Conservation (phyloP, 2,113 vertebrate genomes). For the Salvelinus namaycush region DNA sequence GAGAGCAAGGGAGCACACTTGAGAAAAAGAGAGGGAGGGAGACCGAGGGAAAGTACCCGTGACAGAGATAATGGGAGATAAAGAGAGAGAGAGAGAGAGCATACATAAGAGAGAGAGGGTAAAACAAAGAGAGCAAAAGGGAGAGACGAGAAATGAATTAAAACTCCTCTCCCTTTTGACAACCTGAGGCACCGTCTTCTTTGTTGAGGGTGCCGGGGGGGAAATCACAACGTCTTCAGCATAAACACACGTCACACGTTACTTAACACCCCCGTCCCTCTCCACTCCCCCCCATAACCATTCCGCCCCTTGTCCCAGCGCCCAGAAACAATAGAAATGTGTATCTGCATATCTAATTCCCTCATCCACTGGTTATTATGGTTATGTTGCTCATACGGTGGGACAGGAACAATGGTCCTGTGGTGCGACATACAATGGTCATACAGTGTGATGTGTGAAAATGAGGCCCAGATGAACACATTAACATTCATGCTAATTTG, state of each 20-base stretch:
- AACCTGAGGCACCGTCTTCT: constrained; percentile 10
- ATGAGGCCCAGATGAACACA: too few relatives aligned
- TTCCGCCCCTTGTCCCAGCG: constrained; percentile 21
- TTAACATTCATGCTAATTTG: too few relatives aligned
- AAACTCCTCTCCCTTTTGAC: constrained; percentile 26
- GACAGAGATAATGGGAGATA: neutral
- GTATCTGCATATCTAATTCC: constrained; percentile 46
- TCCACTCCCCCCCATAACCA: neutral
- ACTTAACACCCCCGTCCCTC: constrained; percentile 47
- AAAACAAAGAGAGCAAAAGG: constrained; percentile 54
- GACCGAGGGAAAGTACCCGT: neutral
- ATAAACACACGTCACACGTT: constrained; percentile 42
- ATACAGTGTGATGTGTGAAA: too few relatives aligned
- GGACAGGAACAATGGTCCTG: too few relatives aligned
- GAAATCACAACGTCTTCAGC: constrained; percentile 7
- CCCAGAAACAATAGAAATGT: constrained; percentile 60
- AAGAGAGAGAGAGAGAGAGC: neutral
- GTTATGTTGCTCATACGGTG: too few relatives aligned
- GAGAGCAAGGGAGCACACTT: too few relatives aligned
- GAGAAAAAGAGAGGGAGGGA: neutral
- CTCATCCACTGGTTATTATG: too few relatives aligned
- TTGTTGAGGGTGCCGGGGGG: constrained; percentile 49
- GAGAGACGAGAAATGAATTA: constrained; percentile 39
- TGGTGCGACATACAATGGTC: too few relatives aligned
- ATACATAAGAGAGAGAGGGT: neutral